Evolutionary conservation across 2,113 vertebrate species (phyloP).

Genomic region (Hyperopisus bebe): DNA sequence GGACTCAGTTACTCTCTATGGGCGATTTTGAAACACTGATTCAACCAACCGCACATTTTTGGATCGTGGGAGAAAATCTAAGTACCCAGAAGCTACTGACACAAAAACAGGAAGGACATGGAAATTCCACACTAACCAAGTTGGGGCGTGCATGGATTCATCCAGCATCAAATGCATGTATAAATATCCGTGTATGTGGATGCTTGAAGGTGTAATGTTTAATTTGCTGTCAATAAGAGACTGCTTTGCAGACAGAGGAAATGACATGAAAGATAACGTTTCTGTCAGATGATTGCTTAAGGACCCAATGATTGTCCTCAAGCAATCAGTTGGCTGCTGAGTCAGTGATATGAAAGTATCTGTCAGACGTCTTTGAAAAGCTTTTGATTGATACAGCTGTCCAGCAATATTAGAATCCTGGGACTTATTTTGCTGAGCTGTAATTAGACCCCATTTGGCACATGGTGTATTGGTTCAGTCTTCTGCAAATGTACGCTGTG

Average conservation of each 20-base stretch:
- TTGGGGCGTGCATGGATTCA: background rate
- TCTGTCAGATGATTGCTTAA: background rate
- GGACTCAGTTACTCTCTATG: background rate
- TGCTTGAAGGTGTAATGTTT: background rate
- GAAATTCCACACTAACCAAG: background rate
- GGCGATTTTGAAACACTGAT: background rate
- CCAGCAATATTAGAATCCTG: constrained; percentile 1
- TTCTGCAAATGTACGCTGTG: background rate
- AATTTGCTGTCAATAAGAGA: background rate
- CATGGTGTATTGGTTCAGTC: background rate
- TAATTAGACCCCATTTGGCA: background rate
- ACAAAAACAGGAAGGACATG: background rate
- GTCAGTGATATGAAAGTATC: background rate
- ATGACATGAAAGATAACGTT: background rate
- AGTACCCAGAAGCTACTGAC: background rate
- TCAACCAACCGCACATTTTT: background rate
- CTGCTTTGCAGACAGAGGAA: background rate
- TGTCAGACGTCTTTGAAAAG: background rate
- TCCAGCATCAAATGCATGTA: background rate
- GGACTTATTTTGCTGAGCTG: constrained; percentile 1
- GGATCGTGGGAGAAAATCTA: background rate
- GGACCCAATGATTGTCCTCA: background rate
- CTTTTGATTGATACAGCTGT: constrained; percentile 4
- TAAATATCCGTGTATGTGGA: background rate
- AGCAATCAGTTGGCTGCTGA: background rate